Evolutionary conservation across 2,888 invertebrate species (phyloP), one percentile per base, ranked within the genome.

Genomic region (Carpatolechia fugitivella): DNA sequence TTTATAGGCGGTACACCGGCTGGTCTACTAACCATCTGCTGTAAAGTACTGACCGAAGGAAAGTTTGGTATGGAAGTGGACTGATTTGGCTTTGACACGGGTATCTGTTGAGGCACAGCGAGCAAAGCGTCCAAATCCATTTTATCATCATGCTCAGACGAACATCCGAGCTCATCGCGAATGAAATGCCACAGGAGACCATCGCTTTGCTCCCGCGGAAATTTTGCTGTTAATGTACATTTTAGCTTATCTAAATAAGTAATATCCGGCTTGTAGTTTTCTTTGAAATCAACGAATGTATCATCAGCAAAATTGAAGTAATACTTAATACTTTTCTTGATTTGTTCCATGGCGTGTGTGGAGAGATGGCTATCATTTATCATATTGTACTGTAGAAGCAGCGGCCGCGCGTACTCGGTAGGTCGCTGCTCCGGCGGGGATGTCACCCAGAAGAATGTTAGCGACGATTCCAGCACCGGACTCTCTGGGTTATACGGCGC

Each of bases 371-470:
- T 93, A 71, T 98, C 98, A 68, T 96, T 95, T 2, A 94, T 88
- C 60, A 97, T 93, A 59, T 94, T 95, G 76, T 97, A 97, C 63
- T 96, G 96, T 87, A 98, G 94, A 46, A 96, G 90, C 93, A 98
- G 95, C 0, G 98, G 98, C 44, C 97, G 93, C 0, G 98, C 98
- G 80, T 98, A 97, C 81, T 98, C 98, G 53, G 96, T 94, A 8
- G 97, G 97, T 66, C 96, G 93, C 72, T 95, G 95, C 89, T 98
- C 98, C 41, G 97, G 96, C 1, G 98, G 98, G n/a, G 98, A 98
- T 90, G 97, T 93, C 3, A 98, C 97, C 98, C 98, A 98, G 82
- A 96, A 98, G 55, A 96, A 94, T 59, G 95, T 94, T 11, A 97
- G 91, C 46, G 94, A 94, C 0, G 97, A 97, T 72, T 97, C 97